Base-by-base conservation (phyloP, 2,888 invertebrate genomes). In the Catocala fraxini region DNA sequence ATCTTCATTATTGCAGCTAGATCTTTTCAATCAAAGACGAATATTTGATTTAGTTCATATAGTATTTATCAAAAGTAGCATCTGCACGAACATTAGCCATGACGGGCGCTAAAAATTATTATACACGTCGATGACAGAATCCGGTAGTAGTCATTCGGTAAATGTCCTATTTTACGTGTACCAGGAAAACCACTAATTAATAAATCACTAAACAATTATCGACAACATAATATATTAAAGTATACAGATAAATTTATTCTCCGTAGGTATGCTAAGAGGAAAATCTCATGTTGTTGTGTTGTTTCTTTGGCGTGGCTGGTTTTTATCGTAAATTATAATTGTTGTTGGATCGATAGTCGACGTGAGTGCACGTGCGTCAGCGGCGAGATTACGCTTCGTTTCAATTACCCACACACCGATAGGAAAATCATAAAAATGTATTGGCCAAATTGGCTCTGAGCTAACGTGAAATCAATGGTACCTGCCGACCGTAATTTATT, bases 341-440 rank as follows among this genome's bases (percentile, higher is more conserved):
- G 74, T 71, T 79, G 77, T 77, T 76, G 77, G 77, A 80, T 84
- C 83, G 79, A 84, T 77, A 77, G 74, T 63, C 75, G 71, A 72
- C 72, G 81, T 66, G 73, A 71, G 71, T 77, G 83, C 79, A 82
- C 80, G 87, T 88, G 89, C 88, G 89, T 89, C 89, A 89, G 79
- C 79, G 63, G 73, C 70, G 65, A 82, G 82, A 85, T 84, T 85
- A 82, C 77, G 80, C 76, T 81, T 77, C 73, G 76, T 84, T 85
- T 82, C 83, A 83, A 86, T 84, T 83, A 86, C 77, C 79, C 68
- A 78, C 77, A 79, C 78, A 75, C 75, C 79, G 85, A 87, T 87
- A 87, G 73, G 79, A 84, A 85, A 84, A 84, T 83, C 82, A 83
- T 89, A 87, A 88, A 86, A 84, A 84, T 77, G 73, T 84, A 79